Percentiles rank a stretch among this genome's conserved stretches.
Evolutionary conservation across 2,797 vertebrate genomes (phyloP).

Genomic region (Eupleurogrammus muticus): DNA sequence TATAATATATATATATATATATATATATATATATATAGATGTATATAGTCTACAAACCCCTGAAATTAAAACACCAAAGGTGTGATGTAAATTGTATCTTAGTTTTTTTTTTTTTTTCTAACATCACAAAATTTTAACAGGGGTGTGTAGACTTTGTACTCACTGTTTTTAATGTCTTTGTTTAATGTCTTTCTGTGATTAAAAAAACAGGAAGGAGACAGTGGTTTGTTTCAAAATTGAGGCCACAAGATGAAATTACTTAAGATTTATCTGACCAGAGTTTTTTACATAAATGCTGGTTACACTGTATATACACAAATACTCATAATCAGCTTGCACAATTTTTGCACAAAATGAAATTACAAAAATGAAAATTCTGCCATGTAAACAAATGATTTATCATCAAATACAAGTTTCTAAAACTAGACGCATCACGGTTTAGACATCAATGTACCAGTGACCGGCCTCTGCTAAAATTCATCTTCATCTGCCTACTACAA

Average conservation of each 20-base stretch:
- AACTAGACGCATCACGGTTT: background rate
- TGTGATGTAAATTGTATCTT: too few relatives aligned
- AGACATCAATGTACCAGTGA: constrained; percentile 2
- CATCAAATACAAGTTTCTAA: constrained; percentile 6
- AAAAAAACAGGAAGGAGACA: constrained; percentile 9
- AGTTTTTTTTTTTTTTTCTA: too few relatives aligned
- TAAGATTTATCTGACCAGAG: too few relatives aligned
- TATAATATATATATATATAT: constrained; percentile 5
- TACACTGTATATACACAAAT: background rate
- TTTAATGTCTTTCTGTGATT: background rate
- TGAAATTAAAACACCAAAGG: too few relatives aligned
- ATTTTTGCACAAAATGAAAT: background rate
- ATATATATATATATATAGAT: too few relatives aligned
- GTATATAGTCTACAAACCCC: too few relatives aligned
- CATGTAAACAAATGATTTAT: constrained; percentile 24
- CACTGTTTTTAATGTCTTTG: too few relatives aligned
- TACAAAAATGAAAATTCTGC: constrained; percentile 6
- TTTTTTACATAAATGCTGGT: background rate
- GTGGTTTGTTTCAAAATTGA: background rate
- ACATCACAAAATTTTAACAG: too few relatives aligned
- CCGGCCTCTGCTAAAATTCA: background rate
- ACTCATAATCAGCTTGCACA: background rate
- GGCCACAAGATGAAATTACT: background rate
- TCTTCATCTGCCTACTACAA: background rate
- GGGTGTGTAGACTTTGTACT: too few relatives aligned